phyloP scores from a whole-genome alignment of 35 echinoderm and acorn worm species.

The Lytechinus pictus region DNA sequence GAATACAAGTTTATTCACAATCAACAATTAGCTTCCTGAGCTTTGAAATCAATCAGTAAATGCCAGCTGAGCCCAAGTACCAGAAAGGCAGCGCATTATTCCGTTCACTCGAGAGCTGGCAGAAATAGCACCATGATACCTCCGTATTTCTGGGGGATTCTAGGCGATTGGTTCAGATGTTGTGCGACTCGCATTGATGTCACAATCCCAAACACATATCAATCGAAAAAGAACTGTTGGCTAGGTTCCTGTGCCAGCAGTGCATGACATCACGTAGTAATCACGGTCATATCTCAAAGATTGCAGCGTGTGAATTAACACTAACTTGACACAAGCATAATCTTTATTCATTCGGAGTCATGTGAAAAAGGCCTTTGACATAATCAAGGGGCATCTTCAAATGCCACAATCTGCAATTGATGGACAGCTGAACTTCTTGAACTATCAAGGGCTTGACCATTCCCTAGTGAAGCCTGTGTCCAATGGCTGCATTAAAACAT shows the following conservation, averaged over 20 bases:
- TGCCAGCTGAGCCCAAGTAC: background rate
- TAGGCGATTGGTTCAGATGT: background rate
- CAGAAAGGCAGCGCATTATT: background rate
- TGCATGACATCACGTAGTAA: background rate
- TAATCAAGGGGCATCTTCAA: background rate
- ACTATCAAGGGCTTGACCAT: background rate
- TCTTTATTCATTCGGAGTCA: background rate
- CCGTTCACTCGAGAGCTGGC: background rate
- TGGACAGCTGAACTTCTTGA: background rate
- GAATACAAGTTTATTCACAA: background rate
- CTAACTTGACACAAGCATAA: background rate
- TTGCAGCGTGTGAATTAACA: background rate
- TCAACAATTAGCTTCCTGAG: background rate
- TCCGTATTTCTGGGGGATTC: background rate
- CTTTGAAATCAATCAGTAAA: background rate
- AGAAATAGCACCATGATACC: conserved; percentile 11
- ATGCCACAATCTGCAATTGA: background rate
- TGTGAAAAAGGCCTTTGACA: background rate
- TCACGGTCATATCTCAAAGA: background rate
- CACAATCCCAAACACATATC: background rate
- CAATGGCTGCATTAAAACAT: background rate
- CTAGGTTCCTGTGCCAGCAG: background rate
- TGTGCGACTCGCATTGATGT: background rate
- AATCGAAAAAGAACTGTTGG: background rate
- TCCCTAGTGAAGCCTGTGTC: background rate